Conservation (phyloP, 1,140 invertebrate species). For the Cydia strobilella region DNA sequence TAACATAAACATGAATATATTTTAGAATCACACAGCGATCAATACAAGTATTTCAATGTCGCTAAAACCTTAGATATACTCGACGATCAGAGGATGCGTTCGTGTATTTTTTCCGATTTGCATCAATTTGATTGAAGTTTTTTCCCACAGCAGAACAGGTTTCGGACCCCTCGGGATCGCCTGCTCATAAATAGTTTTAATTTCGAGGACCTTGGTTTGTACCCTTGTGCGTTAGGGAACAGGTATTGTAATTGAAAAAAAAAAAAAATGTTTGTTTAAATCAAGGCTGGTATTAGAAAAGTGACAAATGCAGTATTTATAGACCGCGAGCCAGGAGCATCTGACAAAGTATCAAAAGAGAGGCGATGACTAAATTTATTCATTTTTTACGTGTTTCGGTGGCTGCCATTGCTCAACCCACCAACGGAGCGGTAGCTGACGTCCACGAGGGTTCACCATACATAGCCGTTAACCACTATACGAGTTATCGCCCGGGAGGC, state of each 20-base stretch:
- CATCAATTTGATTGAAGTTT: conserved; percentile 9
- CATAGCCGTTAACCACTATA: no score
- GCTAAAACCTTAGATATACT: not conserved
- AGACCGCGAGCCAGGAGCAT: no score
- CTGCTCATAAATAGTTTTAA: conserved; percentile 12
- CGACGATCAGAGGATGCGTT: not conserved
- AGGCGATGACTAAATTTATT: no score
- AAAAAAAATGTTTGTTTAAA: no score
- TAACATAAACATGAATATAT: not conserved
- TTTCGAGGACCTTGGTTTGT: conserved; percentile 9
- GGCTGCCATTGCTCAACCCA: no score
- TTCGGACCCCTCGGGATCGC: conserved; percentile 8
- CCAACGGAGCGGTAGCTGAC: no score
- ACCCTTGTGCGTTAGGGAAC: not conserved
- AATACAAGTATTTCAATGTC: conserved; percentile 19
- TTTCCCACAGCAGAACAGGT: conserved; percentile 20
- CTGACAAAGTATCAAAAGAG: no score
- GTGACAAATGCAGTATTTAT: no score
- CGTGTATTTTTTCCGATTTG: conserved; percentile 25
- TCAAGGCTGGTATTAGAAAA: no score
- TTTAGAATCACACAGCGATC: not conserved
- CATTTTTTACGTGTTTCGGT: no score
- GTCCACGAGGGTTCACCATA: no score
- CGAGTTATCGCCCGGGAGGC: no score
- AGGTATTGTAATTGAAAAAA: not conserved